Evolutionary conservation across 1,140 invertebrate species (phyloP).

Genomic region (Listronotus oregonensis): DNA sequence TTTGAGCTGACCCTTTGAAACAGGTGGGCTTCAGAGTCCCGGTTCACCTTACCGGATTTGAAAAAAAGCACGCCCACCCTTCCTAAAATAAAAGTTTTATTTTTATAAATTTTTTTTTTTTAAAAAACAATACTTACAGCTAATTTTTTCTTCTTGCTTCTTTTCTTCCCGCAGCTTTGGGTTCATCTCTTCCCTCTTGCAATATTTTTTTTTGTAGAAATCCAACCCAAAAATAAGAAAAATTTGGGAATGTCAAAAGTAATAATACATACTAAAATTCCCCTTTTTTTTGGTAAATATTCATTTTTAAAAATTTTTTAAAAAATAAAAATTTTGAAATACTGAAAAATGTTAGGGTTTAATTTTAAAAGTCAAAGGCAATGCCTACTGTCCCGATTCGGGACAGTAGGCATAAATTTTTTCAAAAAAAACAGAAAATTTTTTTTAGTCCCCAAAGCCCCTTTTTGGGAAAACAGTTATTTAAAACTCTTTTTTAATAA

Average conservation of each 20-base stretch:
- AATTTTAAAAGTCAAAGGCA: no score
- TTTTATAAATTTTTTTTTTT: no score
- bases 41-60: conserved; percentile 64
- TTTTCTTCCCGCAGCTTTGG: conserved; percentile 86
- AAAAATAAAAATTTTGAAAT: not conserved
- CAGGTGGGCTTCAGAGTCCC: conserved; percentile 19
- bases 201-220: conserved; percentile 97
- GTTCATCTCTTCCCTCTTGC: conserved; percentile 94
- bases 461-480: no score
- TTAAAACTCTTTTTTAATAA: no score
- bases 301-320: conserved; percentile 45
- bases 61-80: conserved; percentile 76
- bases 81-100: conserved; percentile 71
- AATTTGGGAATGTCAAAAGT: conserved; percentile 52
- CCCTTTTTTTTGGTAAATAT: conserved; percentile 59
- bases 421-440: no score
- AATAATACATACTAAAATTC: conserved; percentile 49
- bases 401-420: no score
- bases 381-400: no score
- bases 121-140: conserved; percentile 69
- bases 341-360: no score
- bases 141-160: conserved; percentile 67
- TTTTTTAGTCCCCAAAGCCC: no score
- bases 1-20: conserved; percentile 40
- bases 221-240: conserved; percentile 77